Evolutionary conservation across 1,140 invertebrate genomes (phyloP), one percentile per base, ranked within the genome.

Genomic region (Cotesia typhae): DNA sequence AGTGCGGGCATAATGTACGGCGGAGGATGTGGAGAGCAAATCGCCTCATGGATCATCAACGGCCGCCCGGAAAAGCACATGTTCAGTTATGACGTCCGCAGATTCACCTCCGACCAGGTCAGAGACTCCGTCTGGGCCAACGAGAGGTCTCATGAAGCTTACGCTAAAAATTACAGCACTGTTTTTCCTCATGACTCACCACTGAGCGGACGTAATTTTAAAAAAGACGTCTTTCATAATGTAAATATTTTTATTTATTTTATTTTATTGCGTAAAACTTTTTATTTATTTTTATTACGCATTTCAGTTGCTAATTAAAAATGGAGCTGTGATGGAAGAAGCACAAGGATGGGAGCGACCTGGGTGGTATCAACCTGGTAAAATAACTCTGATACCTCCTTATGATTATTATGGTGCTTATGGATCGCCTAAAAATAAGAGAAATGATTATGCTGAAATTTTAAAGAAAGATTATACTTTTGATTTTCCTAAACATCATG

Each of bases 1-100:
- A 96, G 94, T 35, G 91, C 93, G 0, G 95, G 95, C 3, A 95
- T 97, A 91, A 96, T 96, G 93, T 90, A 95, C 61, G 94, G 94
- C 38, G 94, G 93, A 4, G 95, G 95, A 2, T 94, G 93, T 76
- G 94, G 92, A 0, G 91, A 95, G 80, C 93, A 96, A 85, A 89
- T 95, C 72, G 94, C 95, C 0, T 89, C 91, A 55, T 97, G 95
- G 95, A 90, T 97, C 66, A 86, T 93, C 0, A 88, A 92, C 75
- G 95, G 95, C 36, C 89, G 94, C 71, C 95, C 95, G 0, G 89
- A 92, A 57, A 87, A 94, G 74, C 92, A 95, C 75, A 95, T 97
- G 94, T 96, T 94, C 78, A 88, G 88, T 28, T 95, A 94, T 80
- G 95, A 97, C 82, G 91, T 96, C 60, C 89, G 93, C 67, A 90